phyloP scores from a whole-genome alignment of 1,140 invertebrate species.

The Charaxes varanes region DNA sequence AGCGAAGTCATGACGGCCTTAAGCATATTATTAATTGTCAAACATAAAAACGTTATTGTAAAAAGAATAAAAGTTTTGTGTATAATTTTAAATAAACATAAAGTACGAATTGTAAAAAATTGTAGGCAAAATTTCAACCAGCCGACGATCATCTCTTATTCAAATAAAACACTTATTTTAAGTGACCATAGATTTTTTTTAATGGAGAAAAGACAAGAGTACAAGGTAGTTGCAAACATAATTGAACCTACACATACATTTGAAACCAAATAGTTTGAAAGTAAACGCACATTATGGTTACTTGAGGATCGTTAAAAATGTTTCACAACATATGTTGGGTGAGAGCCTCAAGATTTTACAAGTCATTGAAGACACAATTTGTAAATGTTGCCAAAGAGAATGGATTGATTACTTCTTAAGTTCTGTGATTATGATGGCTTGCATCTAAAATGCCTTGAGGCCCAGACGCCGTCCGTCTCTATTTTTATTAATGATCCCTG shows the following conservation, averaged over 20 bases:
- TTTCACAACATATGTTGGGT: constrained; percentile 50
- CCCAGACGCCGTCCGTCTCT: constrained; percentile 33
- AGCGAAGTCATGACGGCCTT: too few relatives aligned
- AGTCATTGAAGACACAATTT: constrained; percentile 68
- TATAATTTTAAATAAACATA: too few relatives aligned
- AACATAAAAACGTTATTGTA: too few relatives aligned
- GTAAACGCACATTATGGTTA: constrained; percentile 31
- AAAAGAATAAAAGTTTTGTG: too few relatives aligned
- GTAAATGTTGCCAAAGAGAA: constrained; percentile 62
- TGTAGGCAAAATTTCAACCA: too few relatives aligned
- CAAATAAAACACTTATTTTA: too few relatives aligned
- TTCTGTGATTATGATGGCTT: constrained; percentile 57
- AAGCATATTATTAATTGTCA: too few relatives aligned
- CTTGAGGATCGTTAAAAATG: constrained; percentile 24
- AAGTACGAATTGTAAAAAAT: too few relatives aligned
- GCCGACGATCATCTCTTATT: too few relatives aligned
- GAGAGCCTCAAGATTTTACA: constrained; percentile 59
- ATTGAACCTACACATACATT: constrained; percentile 6
- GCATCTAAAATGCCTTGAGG: constrained; percentile 45
- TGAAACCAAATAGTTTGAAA: constrained; percentile 31
- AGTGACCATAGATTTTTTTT: too few relatives aligned
- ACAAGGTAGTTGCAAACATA: too few relatives aligned
- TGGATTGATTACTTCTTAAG: constrained; percentile 71
- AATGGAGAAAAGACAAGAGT: too few relatives aligned
- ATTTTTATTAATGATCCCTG: constrained; percentile 43